These are phyloP conservation scores for Colletes latitarsis DNA, from an alignment of 1,140 invertebrate species.

Conservation along the genomic window DNA sequence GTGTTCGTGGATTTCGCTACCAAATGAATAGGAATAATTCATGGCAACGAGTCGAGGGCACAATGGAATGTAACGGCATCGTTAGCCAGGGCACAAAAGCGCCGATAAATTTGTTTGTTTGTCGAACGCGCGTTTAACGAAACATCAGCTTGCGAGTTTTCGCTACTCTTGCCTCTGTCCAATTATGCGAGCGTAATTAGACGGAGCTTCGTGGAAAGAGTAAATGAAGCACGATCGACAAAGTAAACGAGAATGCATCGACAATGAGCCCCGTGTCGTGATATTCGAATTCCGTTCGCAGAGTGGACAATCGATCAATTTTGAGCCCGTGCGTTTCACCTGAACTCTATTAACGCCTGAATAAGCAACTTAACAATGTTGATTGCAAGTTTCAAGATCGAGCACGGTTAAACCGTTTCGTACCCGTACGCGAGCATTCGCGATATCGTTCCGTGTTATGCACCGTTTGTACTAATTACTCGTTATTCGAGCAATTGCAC, in stretches of 20 bases:
- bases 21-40: neutral
- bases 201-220: neutral
- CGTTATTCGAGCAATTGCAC: neutral
- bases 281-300: neutral
- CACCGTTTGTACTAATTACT: neutral
- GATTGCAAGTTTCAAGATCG: constrained; percentile 12
- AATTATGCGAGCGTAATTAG: constrained; percentile 13
- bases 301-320: constrained; percentile 22
- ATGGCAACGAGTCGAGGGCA: too few species aligned
- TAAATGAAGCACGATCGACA: constrained; percentile 18
- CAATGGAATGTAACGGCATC: neutral
- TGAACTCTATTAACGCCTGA: neutral
- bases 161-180: constrained; percentile 14
- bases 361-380: neutral
- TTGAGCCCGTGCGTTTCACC: constrained; percentile 1
- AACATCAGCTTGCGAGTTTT: constrained; percentile 5
- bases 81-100: neutral
- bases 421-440: neutral
- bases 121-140: neutral
- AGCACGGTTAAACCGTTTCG: neutral
- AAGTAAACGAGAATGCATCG: neutral
- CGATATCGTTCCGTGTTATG: neutral
- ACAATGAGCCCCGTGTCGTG: neutral
- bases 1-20: neutral
- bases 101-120: neutral